A percentile compares a stretch with the other conserved stretches of the same genome.
phyloP scores from a whole-genome alignment of 2,888 invertebrate species.

The Apocheima hispidaria region DNA sequence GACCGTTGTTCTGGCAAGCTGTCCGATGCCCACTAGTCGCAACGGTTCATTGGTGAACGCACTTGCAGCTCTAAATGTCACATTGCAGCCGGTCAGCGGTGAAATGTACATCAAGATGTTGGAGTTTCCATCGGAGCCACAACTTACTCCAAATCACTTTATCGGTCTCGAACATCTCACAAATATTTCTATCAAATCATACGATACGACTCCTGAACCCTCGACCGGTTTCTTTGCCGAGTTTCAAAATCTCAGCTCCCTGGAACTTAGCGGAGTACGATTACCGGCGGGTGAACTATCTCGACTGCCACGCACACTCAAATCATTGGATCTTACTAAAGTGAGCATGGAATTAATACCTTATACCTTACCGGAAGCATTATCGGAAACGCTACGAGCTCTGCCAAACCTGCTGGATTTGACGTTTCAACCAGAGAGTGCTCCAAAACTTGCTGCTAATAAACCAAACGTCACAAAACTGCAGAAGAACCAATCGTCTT shows the following conservation, averaged over 20 bases:
- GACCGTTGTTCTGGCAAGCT: neutral
- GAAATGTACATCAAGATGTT: neutral
- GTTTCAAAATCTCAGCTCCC: neutral
- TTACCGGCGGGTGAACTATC: neutral
- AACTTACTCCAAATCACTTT: neutral
- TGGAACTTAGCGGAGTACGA: neutral
- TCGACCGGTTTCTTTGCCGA: neutral
- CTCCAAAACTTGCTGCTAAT: neutral
- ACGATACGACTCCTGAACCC: neutral
- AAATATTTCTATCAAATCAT: neutral
- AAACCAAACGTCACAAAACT: neutral
- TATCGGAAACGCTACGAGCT: neutral
- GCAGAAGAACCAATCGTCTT: neutral
- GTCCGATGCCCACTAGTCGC: neutral
- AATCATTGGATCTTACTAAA: neutral
- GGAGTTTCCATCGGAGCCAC: neutral
- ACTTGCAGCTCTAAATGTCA: neutral
- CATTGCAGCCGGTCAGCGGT: neutral
- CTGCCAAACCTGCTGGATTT: neutral
- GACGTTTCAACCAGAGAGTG: neutral
- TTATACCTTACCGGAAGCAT: neutral
- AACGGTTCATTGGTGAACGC: neutral
- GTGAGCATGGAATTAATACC: neutral
- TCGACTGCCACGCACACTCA: neutral
- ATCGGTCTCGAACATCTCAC: neutral